Percentiles rank a stretch among this genome's conserved stretches.
phyloP scores from a whole-genome alignment of 2,113 vertebrate species.

The Setophaga coronata region DNA sequence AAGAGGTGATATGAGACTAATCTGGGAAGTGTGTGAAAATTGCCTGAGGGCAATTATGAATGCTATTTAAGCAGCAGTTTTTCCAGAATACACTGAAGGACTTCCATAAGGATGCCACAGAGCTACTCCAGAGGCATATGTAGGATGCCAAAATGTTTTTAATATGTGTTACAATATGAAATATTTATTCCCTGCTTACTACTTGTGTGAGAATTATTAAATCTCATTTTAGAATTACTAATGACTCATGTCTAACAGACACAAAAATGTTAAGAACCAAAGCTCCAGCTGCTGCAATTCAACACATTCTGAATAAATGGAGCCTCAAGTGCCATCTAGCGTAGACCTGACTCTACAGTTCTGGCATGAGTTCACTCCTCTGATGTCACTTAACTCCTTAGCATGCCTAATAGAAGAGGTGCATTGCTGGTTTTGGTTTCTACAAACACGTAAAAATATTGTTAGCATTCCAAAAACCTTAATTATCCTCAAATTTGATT shows the following conservation, averaged over 20 bases:
- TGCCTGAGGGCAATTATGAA: not conserved
- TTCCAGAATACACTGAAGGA: not conserved
- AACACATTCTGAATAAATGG: not conserved
- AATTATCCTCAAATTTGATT: not conserved
- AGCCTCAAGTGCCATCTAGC: constrained; percentile 12
- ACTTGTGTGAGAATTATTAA: constrained; percentile 25
- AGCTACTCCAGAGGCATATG: not conserved
- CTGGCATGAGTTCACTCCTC: not conserved
- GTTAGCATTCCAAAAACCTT: not conserved
- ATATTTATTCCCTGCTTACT: constrained; percentile 28
- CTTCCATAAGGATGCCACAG: not conserved
- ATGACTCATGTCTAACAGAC: not conserved
- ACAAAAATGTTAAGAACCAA: not conserved
- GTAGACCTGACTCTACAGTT: not conserved
- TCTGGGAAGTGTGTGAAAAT: not conserved
- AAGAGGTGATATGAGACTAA: not conserved
- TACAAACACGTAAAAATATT: not conserved
- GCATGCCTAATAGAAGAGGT: not conserved
- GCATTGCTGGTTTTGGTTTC: not conserved
- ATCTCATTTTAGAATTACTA: constrained; percentile 27
- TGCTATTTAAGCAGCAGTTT: not conserved
- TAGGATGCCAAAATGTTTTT: not conserved
- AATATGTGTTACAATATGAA: not conserved
- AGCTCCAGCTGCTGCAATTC: not conserved
- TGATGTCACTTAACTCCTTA: not conserved